These are phyloP conservation scores for Sinhomidia bicolor DNA, from an alignment of 2,888 invertebrate species.

Conservation along the genomic window DNA sequence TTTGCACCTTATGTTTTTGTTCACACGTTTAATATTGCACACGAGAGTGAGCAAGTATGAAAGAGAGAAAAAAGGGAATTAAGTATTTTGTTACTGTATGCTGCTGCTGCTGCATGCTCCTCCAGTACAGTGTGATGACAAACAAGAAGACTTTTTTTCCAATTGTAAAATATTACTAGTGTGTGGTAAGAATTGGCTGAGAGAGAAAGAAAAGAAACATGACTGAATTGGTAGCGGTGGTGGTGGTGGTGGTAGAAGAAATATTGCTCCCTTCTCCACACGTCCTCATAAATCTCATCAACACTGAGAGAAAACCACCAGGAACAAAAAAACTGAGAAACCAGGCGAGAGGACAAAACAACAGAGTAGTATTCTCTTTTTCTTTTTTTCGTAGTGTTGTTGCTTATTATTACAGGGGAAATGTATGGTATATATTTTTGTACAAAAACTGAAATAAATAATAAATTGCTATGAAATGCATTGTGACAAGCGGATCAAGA, in stretches of 20 bases:
- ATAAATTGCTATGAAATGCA: slow-evolving; percentile 68
- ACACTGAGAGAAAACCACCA: slow-evolving; percentile 48
- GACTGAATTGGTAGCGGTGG: slow-evolving; percentile 59
- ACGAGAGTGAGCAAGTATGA: slow-evolving; percentile 28
- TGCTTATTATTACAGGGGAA: neutral
- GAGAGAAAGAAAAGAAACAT: slow-evolving; percentile 74
- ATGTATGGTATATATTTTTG: neutral
- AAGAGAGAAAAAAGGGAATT: slow-evolving; percentile 2
- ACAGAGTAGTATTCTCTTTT: neutral
- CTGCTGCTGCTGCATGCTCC: neutral
- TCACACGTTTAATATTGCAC: slow-evolving; percentile 64
- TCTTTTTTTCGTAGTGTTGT: neutral
- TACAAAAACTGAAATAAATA: neutral
- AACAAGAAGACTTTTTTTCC: slow-evolving; percentile 53
- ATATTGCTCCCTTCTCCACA: slow-evolving; percentile 72
- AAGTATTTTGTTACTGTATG: neutral
- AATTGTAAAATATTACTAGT: slow-evolving; percentile 62
- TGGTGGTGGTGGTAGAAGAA: slow-evolving; percentile 35
- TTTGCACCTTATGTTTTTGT: slow-evolving; percentile 57
- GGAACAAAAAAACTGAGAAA: neutral
- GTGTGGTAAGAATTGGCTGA: slow-evolving; percentile 30
- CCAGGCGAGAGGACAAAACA: neutral
- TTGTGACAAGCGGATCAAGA: slow-evolving; percentile 58
- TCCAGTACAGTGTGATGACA: slow-evolving; percentile 54
- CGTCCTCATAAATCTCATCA: slow-evolving; percentile 72